phyloP scores from a whole-genome alignment of 2,113 vertebrate genomes.

The Sitta europaea region DNA sequence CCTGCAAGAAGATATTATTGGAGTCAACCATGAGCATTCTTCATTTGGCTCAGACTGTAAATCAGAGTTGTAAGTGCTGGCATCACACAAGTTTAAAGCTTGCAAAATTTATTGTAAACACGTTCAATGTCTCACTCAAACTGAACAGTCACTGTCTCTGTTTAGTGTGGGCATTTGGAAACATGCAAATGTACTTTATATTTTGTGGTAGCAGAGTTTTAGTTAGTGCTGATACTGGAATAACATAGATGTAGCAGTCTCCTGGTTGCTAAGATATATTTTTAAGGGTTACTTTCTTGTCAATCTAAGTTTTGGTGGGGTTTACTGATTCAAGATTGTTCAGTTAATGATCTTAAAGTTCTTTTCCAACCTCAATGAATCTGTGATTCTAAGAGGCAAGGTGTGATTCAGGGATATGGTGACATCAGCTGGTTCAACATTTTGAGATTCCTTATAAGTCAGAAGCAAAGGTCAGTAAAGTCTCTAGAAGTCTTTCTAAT shows the following conservation, averaged over 20 bases:
- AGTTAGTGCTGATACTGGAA: background rate
- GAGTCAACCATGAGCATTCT: background rate
- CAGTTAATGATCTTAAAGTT: background rate
- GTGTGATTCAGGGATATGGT: background rate
- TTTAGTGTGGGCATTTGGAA: background rate
- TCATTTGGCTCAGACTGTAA: conserved; percentile 7
- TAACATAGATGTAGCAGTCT: background rate
- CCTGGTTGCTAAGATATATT: background rate
- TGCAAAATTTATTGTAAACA: background rate
- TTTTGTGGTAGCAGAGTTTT: background rate
- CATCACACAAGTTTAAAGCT: background rate
- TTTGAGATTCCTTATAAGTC: background rate
- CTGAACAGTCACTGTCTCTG: background rate
- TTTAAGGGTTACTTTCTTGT: background rate
- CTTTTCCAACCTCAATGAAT: background rate
- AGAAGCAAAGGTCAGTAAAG: background rate
- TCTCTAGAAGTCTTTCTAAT: background rate
- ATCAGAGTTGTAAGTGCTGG: background rate
- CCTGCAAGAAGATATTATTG: background rate
- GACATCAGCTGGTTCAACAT: background rate
- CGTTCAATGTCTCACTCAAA: background rate
- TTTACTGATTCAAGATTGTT: background rate
- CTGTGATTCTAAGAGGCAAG: accelerated
- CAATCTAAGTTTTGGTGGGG: background rate
- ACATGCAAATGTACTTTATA: background rate